Percentiles rank a stretch among this genome's conserved stretches.
Conservation (phyloP, 2,797 vertebrate genomes). For the Betta splendens region DNA sequence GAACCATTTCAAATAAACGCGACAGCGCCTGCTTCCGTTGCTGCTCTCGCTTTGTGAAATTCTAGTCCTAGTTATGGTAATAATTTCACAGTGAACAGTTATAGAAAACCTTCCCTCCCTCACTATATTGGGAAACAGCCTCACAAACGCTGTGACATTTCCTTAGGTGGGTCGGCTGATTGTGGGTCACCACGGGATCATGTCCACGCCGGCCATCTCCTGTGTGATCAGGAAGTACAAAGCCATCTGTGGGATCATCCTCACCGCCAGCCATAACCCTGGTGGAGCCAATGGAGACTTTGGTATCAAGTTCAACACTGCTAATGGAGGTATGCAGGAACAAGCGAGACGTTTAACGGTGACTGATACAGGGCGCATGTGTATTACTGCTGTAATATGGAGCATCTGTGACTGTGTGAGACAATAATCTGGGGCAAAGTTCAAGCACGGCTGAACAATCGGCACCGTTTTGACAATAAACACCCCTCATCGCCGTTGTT, state of each 20-base stretch:
- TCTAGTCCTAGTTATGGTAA: slow-evolving; percentile 21
- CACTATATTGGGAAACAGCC: slow-evolving; percentile 8
- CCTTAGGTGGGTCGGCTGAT: slow-evolving; percentile 91
- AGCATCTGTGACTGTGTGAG: slow-evolving; percentile 6
- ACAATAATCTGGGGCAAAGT: slow-evolving; percentile 20
- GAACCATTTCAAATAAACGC: slow-evolving; percentile 46
- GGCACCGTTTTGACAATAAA: slow-evolving; percentile 4
- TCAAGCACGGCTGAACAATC: slow-evolving; percentile 3
- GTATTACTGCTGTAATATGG: slow-evolving; percentile 4
- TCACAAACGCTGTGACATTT: slow-evolving; percentile 42
- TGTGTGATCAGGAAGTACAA: slow-evolving; percentile 96
- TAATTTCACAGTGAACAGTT: slow-evolving; percentile 31
- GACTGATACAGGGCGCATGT: slow-evolving; percentile 6
- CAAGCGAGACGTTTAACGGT: slow-evolving; percentile 7
- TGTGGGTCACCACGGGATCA: slow-evolving; percentile 93
- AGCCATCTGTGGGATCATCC: slow-evolving; percentile 93
- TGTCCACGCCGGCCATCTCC: slow-evolving; percentile 93
- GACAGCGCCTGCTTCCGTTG: slow-evolving; percentile 35
- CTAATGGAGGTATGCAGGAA: slow-evolving; percentile 89
- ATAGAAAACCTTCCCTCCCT: not conserved
- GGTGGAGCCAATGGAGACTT: slow-evolving; percentile 94
- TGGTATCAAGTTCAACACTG: slow-evolving; percentile 94
- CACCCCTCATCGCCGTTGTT: not conserved
- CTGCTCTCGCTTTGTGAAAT: slow-evolving; percentile 40
- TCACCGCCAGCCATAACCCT: slow-evolving; percentile 93